Evolutionary conservation across 1,140 invertebrate species (phyloP).

Genomic region (Drosophila kurseongensis): DNA sequence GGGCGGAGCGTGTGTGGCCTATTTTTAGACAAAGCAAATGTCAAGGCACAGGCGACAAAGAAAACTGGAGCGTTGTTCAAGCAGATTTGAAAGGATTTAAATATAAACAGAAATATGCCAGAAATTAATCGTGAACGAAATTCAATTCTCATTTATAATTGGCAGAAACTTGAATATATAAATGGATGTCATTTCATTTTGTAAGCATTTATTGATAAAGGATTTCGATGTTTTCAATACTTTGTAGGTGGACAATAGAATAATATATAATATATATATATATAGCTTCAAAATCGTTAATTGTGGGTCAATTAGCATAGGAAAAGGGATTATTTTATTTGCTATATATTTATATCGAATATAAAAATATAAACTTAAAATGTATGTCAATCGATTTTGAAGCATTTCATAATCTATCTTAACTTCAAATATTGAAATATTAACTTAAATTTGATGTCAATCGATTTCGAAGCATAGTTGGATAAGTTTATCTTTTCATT

Average conservation of each 20-base stretch:
- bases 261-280: too few relatives aligned
- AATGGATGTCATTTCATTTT: background rate
- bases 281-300: too few relatives aligned
- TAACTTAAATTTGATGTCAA: too few relatives aligned
- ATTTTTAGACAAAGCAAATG: constrained; percentile 45
- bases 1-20: constrained; percentile 6
- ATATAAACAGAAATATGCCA: background rate
- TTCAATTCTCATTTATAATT: background rate
- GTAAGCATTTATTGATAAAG: too few relatives aligned
- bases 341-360: too few relatives aligned
- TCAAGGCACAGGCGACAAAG: constrained; percentile 49
- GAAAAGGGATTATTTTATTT: too few relatives aligned
- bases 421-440: too few relatives aligned
- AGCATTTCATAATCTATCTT: background rate
- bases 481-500: too few relatives aligned
- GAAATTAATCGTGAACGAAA: background rate
- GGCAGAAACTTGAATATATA: background rate
- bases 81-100: background rate
- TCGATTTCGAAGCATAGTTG: too few relatives aligned
- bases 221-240: too few relatives aligned
- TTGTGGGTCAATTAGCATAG: too few relatives aligned
- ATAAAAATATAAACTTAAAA: background rate
- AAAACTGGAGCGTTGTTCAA: constrained; percentile 19
- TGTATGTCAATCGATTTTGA: background rate
- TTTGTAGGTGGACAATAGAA: too few relatives aligned